Percentiles rank a stretch among this genome's conserved stretches.
These are phyloP conservation scores for Pseudorhiza aurosa DNA, from an alignment of 30 jellyfish, hydroid and myxozoan genomes.

Conservation along the genomic window DNA sequence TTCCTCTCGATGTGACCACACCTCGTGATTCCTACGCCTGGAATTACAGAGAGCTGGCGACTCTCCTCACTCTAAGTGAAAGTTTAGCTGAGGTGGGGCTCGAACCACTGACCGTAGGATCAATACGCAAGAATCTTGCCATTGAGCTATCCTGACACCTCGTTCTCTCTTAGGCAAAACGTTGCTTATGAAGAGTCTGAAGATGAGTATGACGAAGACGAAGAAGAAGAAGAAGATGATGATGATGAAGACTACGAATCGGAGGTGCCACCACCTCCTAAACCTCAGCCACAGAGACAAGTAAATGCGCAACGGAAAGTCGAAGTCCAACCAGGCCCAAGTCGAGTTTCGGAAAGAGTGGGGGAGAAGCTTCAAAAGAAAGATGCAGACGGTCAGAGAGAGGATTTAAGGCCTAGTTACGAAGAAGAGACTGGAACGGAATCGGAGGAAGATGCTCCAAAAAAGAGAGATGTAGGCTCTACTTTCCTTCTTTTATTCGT, in stretches of 20 bases:
- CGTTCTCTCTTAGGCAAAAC: constrained; percentile 48
- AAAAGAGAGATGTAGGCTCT: constrained; percentile 10
- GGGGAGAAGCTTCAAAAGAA: constrained; percentile 40
- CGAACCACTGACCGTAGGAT: no score
- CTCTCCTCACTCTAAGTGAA: no score
- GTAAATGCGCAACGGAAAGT: constrained; percentile 45
- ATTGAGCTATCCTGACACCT: no score
- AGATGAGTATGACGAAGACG: constrained; percentile 49
- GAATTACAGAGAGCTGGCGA: no score
- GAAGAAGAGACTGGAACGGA: constrained; percentile 50
- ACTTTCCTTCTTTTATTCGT: no score
- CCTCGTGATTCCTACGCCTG: no score
- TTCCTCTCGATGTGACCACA: no score
- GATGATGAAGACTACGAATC: constrained; percentile 67
- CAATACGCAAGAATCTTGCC: no score
- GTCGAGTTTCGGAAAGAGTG: constrained; percentile 22
- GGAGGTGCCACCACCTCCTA: constrained; percentile 12
- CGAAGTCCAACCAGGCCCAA: constrained; percentile 69
- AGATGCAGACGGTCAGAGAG: constrained; percentile 9
- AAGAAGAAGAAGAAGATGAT: constrained; percentile 52
- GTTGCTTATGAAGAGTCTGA: constrained; percentile 59
- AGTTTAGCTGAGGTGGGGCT: no score
- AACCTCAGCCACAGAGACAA: constrained; percentile 8
- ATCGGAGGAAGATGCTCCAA: constrained; percentile 55
- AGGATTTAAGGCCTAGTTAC: constrained; percentile 12